These are phyloP conservation scores for Phenacoccus solenopsis DNA, from an alignment of 1,140 invertebrate genomes.

Conservation along the genomic window DNA sequence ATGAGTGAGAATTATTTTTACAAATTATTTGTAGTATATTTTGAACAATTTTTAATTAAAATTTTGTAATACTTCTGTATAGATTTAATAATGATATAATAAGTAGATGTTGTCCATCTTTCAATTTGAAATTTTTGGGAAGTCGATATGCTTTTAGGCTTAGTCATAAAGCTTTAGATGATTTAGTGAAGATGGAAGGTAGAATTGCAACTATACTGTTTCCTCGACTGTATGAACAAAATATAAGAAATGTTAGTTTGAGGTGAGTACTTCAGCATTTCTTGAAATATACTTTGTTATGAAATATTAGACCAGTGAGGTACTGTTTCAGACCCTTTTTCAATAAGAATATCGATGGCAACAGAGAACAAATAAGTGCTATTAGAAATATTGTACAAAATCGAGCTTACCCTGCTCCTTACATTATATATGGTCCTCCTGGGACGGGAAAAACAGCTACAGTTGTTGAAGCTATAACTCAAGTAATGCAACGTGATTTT, in stretches of 20 bases:
- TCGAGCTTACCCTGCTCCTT: slow-evolving; percentile 52
- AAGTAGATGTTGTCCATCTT: not conserved
- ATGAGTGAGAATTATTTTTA: too few species aligned
- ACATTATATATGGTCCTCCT: slow-evolving; percentile 85
- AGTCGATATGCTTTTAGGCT: not conserved
- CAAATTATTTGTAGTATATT: too few species aligned
- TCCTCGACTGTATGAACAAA: not conserved
- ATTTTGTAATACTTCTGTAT: not conserved
- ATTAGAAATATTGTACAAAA: not conserved
- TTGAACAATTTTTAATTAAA: too few species aligned
- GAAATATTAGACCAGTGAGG: slow-evolving; percentile 21
- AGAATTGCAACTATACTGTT: too few species aligned
- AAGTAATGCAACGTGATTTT: slow-evolving; percentile 45
- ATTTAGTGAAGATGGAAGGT: not conserved
- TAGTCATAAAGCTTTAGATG: not conserved
- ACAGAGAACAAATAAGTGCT: not conserved
- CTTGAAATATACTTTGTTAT: slow-evolving; percentile 27
- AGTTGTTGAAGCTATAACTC: slow-evolving; percentile 70
- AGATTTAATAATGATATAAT: not conserved
- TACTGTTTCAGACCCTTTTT: not conserved
- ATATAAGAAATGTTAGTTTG: not conserved
- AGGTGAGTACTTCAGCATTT: not conserved
- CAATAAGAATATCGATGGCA: not conserved
- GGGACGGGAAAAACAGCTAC: slow-evolving; percentile 96
- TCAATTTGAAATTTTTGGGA: not conserved